Conservation (phyloP, 2,888 invertebrate species). For the Pheosia gnoma region DNA sequence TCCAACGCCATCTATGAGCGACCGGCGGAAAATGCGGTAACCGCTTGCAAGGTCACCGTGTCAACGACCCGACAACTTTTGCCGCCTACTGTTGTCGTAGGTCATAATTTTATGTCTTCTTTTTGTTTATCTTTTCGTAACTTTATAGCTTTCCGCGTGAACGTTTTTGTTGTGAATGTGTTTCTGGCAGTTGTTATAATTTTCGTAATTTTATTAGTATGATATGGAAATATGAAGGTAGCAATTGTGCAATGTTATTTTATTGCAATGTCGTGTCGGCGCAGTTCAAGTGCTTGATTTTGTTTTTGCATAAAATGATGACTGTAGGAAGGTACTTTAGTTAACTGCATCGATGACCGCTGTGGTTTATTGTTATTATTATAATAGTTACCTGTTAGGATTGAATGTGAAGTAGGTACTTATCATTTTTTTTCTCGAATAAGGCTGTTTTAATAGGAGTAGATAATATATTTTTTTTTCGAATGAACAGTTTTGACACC, state of each 20-base stretch:
- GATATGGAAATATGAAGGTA: constrained; percentile 14
- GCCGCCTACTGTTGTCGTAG: constrained; percentile 83
- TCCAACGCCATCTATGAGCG: constrained; percentile 70
- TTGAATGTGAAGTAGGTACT: too few species aligned
- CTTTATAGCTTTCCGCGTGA: constrained; percentile 77
- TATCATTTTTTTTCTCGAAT: too few species aligned
- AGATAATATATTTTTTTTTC: too few species aligned
- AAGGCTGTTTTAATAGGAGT: too few species aligned
- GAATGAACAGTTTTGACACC: too few species aligned
- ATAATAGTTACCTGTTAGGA: too few species aligned
- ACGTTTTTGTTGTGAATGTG: constrained; percentile 53
- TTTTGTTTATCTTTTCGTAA: constrained; percentile 84
- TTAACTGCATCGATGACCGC: background rate
- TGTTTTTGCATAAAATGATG: constrained; percentile 1
- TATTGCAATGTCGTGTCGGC: constrained; percentile 9
- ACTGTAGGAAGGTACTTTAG: background rate
- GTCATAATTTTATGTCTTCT: constrained; percentile 84
- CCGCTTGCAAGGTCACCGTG: constrained; percentile 78
- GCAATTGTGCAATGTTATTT: constrained; percentile 18
- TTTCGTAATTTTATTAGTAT: constrained; percentile 25
- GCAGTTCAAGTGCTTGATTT: constrained; percentile 12
- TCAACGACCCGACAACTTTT: constrained; percentile 82
- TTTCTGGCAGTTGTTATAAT: constrained; percentile 23
- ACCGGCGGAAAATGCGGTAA: constrained; percentile 51
- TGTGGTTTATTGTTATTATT: background rate